Conservation (phyloP, 2,113 vertebrate genomes). For the Meleagris gallopavo region DNA sequence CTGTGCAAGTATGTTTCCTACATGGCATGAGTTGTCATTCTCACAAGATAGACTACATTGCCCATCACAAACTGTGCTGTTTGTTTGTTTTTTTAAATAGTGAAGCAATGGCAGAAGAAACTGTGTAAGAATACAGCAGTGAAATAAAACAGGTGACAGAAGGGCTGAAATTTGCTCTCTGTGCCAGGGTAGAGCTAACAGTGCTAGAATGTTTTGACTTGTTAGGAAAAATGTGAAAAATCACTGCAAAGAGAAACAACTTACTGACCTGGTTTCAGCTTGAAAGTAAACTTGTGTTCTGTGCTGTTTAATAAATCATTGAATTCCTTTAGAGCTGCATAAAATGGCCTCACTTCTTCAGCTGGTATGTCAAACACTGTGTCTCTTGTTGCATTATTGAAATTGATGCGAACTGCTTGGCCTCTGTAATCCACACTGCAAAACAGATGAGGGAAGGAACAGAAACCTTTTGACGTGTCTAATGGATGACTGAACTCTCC, state of each 20-base stretch:
- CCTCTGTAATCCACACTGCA: conserved; percentile 83
- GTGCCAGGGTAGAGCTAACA: neutral
- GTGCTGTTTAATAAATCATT: conserved; percentile 83
- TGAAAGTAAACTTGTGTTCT: conserved; percentile 85
- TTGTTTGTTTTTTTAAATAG: neutral
- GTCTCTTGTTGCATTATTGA: conserved; percentile 93
- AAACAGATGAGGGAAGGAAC: conserved; percentile 22
- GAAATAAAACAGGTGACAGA: neutral
- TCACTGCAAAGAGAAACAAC: neutral
- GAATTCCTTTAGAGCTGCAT: conserved; percentile 87
- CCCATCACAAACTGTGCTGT: accelerated
- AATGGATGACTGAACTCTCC: neutral
- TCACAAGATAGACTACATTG: neutral
- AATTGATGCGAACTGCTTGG: conserved; percentile 86
- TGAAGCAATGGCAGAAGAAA: neutral
- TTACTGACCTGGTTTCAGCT: conserved; percentile 90
- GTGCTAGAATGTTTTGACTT: neutral
- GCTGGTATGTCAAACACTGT: conserved; percentile 88
- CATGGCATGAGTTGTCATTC: accelerated
- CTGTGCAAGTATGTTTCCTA: neutral
- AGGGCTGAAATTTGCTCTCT: neutral
- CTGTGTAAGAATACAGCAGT: neutral
- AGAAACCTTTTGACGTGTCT: neutral
- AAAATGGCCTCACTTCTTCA: conserved; percentile 90
- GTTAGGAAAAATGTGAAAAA: neutral